phyloP scores from a whole-genome alignment of 2,888 invertebrate species.

The Spialia ferax region DNA sequence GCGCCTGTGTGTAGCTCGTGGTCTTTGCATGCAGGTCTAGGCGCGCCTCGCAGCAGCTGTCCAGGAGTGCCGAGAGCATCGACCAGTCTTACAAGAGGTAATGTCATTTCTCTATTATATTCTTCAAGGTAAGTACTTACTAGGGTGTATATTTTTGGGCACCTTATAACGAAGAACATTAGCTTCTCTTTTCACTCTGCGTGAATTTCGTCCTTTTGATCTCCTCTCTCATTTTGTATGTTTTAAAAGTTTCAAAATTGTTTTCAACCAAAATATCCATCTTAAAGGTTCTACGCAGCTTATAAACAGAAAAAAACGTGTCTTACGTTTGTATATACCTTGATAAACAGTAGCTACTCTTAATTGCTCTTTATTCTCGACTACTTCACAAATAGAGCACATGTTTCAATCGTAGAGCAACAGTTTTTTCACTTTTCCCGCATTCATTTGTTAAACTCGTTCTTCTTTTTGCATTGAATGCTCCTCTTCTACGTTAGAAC shows the following conservation, averaged over 20 bases:
- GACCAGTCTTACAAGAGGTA: conserved; percentile 88
- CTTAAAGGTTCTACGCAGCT: too few relatives aligned
- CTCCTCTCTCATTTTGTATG: neutral
- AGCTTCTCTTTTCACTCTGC: too few relatives aligned
- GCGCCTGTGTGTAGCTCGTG: conserved; percentile 80
- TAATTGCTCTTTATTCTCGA: neutral
- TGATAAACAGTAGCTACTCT: too few relatives aligned
- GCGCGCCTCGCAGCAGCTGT: conserved; percentile 94
- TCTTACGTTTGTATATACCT: too few relatives aligned
- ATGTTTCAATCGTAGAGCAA: neutral
- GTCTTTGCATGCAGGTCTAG: conserved; percentile 92
- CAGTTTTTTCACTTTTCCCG: neutral
- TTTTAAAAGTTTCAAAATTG: too few relatives aligned
- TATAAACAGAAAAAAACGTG: too few relatives aligned
- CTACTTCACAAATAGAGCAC: neutral
- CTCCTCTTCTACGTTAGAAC: too few relatives aligned
- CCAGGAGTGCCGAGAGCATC: conserved; percentile 89
- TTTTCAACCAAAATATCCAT: too few relatives aligned
- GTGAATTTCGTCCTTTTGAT: too few relatives aligned
- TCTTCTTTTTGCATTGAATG: too few relatives aligned
- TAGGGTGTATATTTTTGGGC: conserved; percentile 12
- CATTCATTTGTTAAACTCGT: neutral
- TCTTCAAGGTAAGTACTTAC: conserved; percentile 3
- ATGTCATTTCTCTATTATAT: conserved; percentile 47
- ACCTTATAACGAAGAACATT: neutral